These are phyloP conservation scores for Cichlasoma orientale DNA, from an alignment of 2,797 vertebrate genomes.

Conservation along the genomic window DNA sequence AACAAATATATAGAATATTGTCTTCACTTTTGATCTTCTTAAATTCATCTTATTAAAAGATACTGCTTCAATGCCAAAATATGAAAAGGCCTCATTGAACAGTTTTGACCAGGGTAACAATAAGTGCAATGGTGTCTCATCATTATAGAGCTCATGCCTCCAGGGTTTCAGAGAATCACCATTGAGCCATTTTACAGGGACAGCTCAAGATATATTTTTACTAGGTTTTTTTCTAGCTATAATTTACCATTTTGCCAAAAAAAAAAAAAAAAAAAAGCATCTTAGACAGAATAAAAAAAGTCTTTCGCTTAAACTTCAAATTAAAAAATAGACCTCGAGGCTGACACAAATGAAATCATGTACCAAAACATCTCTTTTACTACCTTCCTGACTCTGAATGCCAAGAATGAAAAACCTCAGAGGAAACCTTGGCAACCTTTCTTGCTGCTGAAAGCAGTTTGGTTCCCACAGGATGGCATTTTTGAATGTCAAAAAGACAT, in stretches of 20 bases:
- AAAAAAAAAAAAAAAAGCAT: not conserved
- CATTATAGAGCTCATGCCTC: not conserved
- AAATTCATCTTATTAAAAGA: not conserved
- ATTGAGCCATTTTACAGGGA: not conserved
- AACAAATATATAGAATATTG: not conserved
- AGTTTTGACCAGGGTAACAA: not conserved
- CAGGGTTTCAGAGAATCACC: not conserved
- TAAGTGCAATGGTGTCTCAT: not conserved
- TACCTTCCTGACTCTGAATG: constrained; percentile 26
- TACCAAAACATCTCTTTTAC: constrained; percentile 32
- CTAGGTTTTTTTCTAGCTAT: not conserved
- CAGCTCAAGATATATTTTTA: not conserved
- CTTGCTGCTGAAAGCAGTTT: constrained; percentile 1
- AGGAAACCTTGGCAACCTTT: constrained; percentile 14
- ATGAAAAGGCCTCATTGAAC: not conserved
- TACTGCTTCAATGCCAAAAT: not conserved
- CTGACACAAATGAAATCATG: constrained; percentile 26
- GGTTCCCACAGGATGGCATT: constrained; percentile 2
- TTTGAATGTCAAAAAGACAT: not conserved
- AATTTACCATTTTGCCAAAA: not conserved
- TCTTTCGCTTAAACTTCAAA: not conserved
- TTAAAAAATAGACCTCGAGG: constrained; percentile 14
- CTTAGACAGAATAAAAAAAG: not conserved
- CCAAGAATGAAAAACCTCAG: constrained; percentile 31
- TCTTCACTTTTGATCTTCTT: not conserved